Conservation (phyloP, 2,113 vertebrate genomes). For the Strigops habroptila region DNA sequence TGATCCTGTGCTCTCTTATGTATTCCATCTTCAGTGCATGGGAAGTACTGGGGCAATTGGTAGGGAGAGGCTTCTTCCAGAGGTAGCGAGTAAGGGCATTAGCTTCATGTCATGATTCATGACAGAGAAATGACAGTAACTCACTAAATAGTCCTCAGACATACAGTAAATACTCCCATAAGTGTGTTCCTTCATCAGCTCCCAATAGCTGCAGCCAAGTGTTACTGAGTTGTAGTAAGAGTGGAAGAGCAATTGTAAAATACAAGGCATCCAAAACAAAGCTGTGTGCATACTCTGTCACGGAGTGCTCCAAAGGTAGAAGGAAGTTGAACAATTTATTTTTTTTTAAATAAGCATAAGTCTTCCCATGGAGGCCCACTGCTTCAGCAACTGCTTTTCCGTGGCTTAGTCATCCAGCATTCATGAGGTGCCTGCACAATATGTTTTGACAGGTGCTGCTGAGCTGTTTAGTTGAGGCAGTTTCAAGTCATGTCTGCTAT, state of each 20-base stretch:
- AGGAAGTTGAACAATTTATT: neutral
- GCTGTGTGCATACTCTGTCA: neutral
- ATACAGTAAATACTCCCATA: neutral
- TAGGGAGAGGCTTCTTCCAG: neutral
- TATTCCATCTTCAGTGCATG: neutral
- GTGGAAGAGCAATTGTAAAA: neutral
- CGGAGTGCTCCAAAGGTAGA: neutral
- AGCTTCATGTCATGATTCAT: neutral
- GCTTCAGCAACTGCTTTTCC: conserved; percentile 25
- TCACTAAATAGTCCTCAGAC: neutral
- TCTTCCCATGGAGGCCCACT: neutral
- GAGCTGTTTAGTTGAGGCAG: conserved; percentile 25
- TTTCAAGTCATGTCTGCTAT: conserved; percentile 28
- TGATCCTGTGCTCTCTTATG: neutral
- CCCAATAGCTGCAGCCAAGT: neutral
- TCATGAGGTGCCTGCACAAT: neutral
- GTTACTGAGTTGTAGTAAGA: neutral
- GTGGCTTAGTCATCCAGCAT: conserved; percentile 17
- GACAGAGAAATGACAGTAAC: neutral
- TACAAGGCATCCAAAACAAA: neutral
- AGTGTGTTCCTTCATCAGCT: neutral
- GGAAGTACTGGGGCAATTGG: neutral
- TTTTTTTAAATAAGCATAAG: neutral
- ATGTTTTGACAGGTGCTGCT: conserved; percentile 53
- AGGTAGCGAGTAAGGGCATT: neutral